These are phyloP conservation scores for Esox lucius DNA, from an alignment of 2,797 vertebrate species.

Conservation along the genomic window DNA sequence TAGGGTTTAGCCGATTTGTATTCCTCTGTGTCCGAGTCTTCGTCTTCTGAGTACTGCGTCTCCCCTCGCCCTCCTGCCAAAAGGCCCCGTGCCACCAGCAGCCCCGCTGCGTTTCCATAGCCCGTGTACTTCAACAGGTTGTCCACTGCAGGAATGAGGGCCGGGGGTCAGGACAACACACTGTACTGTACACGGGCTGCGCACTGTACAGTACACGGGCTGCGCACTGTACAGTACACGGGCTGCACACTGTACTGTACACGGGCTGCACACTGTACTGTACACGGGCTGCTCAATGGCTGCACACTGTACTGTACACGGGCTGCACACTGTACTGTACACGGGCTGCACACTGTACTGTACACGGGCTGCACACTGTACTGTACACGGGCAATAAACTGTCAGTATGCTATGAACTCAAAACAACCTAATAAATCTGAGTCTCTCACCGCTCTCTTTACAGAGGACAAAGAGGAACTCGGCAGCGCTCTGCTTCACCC, in stretches of 20 bases:
- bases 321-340: too few species aligned
- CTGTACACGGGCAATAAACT: not conserved
- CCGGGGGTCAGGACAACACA: not conserved
- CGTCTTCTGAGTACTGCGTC: constrained; percentile 94
- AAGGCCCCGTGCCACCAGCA: constrained; percentile 91
- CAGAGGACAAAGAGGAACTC: constrained; percentile 98
- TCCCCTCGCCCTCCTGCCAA: constrained; percentile 93
- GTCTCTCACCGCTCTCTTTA: constrained; percentile 90
- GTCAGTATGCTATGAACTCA: not conserved
- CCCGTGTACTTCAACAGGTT: constrained; percentile 97
- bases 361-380: too few species aligned
- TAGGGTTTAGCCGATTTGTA: constrained; percentile 93
- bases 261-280: too few species aligned
- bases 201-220: too few species aligned
- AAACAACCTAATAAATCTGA: not conserved
- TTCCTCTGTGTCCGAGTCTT: constrained; percentile 98
- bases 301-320: too few species aligned
- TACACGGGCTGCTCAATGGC: too few species aligned
- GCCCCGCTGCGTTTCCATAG: constrained; percentile 95
- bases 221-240: too few species aligned
- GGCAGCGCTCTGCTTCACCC: constrained; percentile 95
- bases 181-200: too few species aligned
- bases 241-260: too few species aligned
- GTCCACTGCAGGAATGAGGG: constrained; percentile 79
- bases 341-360: too few species aligned